Conservation (phyloP, 2,797 vertebrate species). For the Oryzias sinensis region DNA sequence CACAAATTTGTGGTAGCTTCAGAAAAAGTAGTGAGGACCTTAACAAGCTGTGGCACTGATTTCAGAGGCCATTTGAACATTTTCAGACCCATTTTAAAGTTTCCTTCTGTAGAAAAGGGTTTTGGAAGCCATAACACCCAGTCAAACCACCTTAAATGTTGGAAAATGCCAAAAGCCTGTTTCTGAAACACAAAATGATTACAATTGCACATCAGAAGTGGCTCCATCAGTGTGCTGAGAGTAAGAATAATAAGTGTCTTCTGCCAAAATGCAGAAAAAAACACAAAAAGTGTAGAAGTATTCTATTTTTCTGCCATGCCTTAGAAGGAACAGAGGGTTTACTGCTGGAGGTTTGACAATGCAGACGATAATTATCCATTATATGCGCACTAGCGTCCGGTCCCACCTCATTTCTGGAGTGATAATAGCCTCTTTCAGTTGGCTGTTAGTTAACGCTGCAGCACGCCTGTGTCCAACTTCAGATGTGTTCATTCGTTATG, state of each 20-base stretch:
- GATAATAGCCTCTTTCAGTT: slow-evolving; percentile 55
- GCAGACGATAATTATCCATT: slow-evolving; percentile 54
- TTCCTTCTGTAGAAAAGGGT: neutral
- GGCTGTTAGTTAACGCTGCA: slow-evolving; percentile 61
- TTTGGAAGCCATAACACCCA: neutral
- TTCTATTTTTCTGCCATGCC: neutral
- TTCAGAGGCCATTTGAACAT: too few relatives aligned
- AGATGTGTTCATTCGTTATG: slow-evolving; percentile 40
- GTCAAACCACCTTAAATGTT: slow-evolving; percentile 2
- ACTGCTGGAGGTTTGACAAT: slow-evolving; percentile 28
- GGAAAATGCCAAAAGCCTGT: slow-evolving; percentile 9
- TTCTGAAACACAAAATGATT: slow-evolving; percentile 5
- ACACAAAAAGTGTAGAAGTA: neutral
- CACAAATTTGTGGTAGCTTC: too few relatives aligned
- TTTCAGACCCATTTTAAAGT: too few relatives aligned
- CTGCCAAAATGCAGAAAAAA: neutral
- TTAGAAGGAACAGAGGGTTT: slow-evolving; percentile 13
- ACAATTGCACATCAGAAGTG: neutral
- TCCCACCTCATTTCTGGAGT: slow-evolving; percentile 56
- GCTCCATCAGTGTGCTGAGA: neutral
- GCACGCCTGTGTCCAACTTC: slow-evolving; percentile 16
- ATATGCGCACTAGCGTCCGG: slow-evolving; percentile 52
- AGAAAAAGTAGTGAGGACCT: too few relatives aligned
- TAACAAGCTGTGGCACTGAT: too few relatives aligned
- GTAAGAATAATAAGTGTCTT: neutral